Base-by-base conservation (phyloP, 2,888 invertebrate species). In the Pollenia griseotomentosa region DNA sequence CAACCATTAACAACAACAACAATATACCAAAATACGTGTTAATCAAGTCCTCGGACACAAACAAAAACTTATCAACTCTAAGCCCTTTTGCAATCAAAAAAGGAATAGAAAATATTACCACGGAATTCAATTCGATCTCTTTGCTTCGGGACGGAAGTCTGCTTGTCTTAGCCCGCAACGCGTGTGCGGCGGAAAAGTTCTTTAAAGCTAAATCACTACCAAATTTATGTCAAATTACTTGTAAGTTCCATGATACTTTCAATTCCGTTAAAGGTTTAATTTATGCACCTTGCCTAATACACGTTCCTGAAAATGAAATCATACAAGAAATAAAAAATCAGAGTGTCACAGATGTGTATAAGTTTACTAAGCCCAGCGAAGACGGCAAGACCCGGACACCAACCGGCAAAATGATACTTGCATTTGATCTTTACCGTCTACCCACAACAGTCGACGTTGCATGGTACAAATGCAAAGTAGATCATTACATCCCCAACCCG, bases 221-320 rank as follows among this genome's bases (percentile, higher is more conserved):
- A 9, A 51, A 51, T 51, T 51, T 51, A 51, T 51, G 51, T 14
- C 51, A 9, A 51, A 51, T 51, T 14, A 14, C 14, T 4, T 51
- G 51, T 5, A 51, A 51, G 51, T 51, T 14, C 12, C 51, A 51
- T 5, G 51, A 8, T 14, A 14, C 51, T n/a, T n/a, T n/a, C n/a
- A n/a, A n/a, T n/a, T n/a, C n/a, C n/a, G n/a, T n/a, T n/a, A n/a
- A n/a, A n/a, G n/a, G n/a, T n/a, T n/a, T n/a, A 51, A 57, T 79
- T 16, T 85, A 81, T 19, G 70, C 85, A 0, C 86, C 85, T 6
- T 88, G 44, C 48, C 42, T 88, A 19, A 82, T 66, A 23, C 68
- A 85, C 51, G 48, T 85, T 0, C 42, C 59, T 19, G 81, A 85
- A 51, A 61, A 46, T 1, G 83, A 88, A 81, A 88, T 88, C 46